A percentile compares a stretch with the other conserved stretches of the same genome.
Conservation (phyloP, 92 coral and sea anemone genomes). For the Montipora capitata region DNA sequence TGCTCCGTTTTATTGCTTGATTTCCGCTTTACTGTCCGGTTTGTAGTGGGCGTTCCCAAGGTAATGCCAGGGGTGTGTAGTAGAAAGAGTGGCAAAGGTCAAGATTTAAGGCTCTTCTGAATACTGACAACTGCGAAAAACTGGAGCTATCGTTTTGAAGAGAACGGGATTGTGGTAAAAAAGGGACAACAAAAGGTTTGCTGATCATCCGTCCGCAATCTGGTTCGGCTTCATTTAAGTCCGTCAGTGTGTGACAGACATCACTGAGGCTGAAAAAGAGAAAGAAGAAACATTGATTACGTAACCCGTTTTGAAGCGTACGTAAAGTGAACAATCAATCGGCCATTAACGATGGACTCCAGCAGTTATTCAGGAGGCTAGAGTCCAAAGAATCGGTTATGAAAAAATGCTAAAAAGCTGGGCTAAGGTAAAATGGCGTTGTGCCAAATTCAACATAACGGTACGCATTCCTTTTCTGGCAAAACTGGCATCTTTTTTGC, state of each 20-base stretch:
- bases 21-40: slow-evolving; percentile 15
- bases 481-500: background rate
- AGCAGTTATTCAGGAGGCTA: background rate
- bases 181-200: background rate
- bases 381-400: background rate
- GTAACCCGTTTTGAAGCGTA: background rate
- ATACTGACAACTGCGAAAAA: background rate
- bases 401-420: background rate
- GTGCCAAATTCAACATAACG: background rate
- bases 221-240: too few species aligned
- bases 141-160: background rate
- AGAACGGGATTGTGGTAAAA: background rate
- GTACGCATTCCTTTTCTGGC: background rate
- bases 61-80: slow-evolving; percentile 21
- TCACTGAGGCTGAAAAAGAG: background rate
- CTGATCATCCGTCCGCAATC: background rate
- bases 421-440: background rate
- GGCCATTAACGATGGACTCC: background rate
- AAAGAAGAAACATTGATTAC: background rate
- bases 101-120: background rate
- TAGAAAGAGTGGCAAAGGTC: slow-evolving; percentile 13
- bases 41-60: slow-evolving; percentile 10
- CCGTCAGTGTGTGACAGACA: too few species aligned
- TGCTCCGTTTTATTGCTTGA: background rate
- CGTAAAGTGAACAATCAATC: background rate